These are phyloP conservation scores for Lepilemur ruficaudatus DNA, from an alignment of 2,797 vertebrate species.

Conservation along the genomic window DNA sequence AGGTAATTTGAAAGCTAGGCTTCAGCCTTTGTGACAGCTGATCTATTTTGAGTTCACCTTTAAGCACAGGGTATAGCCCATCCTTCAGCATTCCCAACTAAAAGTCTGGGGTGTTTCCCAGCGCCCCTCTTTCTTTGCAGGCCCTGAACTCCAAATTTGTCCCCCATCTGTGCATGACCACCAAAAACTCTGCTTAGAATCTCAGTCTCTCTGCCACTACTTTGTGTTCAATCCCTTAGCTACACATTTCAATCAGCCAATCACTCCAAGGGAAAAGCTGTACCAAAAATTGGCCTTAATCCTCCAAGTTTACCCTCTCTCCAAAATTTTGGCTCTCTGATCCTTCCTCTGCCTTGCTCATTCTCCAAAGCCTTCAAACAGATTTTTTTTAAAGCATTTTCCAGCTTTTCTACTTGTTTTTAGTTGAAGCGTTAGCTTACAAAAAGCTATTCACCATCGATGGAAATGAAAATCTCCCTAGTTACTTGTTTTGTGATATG, in stretches of 20 bases:
- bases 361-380: neutral
- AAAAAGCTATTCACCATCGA: neutral
- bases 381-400: neutral
- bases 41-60: constrained; percentile 47
- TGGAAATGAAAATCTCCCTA: constrained; percentile 5
- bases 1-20: constrained; percentile 5
- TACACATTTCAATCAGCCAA: neutral
- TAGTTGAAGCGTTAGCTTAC: neutral
- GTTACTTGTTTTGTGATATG: neutral
- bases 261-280: neutral
- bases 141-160: neutral
- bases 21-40: neutral
- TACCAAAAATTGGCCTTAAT: neutral
- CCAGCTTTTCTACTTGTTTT: constrained; percentile 15
- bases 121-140: neutral
- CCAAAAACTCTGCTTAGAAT: neutral
- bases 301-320: neutral
- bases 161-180: neutral
- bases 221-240: neutral
- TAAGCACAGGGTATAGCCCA: neutral
- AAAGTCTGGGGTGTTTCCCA: neutral
- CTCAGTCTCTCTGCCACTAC: neutral
- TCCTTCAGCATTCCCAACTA: neutral
- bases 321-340: neutral
- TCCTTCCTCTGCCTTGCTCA: neutral